Percentiles rank a stretch among this genome's conserved stretches.
Conservation (phyloP, 1,140 invertebrate genomes). For the Teleopsis dalmanni region DNA sequence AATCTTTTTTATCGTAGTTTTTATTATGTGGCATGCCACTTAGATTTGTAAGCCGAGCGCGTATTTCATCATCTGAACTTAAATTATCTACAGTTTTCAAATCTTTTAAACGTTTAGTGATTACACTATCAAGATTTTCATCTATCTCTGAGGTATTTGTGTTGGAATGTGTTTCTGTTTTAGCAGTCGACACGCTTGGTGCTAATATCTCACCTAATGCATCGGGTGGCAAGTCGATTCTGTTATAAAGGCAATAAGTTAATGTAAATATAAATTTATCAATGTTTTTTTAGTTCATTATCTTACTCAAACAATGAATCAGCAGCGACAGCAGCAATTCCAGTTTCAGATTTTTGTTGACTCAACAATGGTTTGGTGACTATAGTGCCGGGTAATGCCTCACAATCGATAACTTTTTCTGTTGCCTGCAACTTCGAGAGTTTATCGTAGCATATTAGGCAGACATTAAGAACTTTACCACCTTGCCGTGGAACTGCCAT, state of each 20-base stretch:
- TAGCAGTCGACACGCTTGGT: conserved; percentile 34
- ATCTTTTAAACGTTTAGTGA: conserved; percentile 53
- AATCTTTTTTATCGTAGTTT: conserved; percentile 33
- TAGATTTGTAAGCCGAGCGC: conserved; percentile 49
- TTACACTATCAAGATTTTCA: conserved; percentile 42
- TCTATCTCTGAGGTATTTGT: conserved; percentile 20
- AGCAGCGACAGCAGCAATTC: conserved; percentile 27
- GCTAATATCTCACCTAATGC: conserved; percentile 27
- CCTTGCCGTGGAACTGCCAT: conserved; percentile 43
- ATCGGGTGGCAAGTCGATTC: conserved; percentile 20
- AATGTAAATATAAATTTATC: not conserved
- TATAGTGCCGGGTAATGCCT: conserved; percentile 29
- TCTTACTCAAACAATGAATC: conserved; percentile 26
- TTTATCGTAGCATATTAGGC: conserved; percentile 35
- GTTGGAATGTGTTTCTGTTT: conserved; percentile 9
- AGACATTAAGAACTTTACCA: conserved; percentile 32
- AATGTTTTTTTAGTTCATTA: not conserved
- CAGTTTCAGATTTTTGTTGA: conserved; percentile 20
- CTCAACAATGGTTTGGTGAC: conserved; percentile 18
- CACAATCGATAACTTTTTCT: conserved; percentile 30
- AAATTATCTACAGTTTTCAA: conserved; percentile 45
- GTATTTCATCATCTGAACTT: conserved; percentile 45
- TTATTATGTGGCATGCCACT: conserved; percentile 48
- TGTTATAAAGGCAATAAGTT: conserved; percentile 6
- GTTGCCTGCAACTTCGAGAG: conserved; percentile 28